These are phyloP conservation scores for Nemopilema nomurai DNA, from an alignment of 30 jellyfish, hydroid and myxozoan species.

Conservation along the genomic window DNA sequence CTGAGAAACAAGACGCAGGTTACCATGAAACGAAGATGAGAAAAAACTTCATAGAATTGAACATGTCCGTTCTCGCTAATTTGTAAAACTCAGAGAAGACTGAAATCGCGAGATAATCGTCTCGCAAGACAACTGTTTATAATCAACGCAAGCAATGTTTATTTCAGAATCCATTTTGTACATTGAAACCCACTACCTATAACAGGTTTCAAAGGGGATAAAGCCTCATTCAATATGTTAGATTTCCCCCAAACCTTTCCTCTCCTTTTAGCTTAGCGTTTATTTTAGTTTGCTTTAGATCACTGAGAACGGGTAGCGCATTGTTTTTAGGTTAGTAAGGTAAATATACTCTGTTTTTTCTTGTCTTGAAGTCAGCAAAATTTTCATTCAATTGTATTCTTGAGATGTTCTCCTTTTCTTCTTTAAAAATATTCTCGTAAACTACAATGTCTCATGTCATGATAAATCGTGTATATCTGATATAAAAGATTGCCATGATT, in stretches of 20 bases:
- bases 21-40: too few species aligned
- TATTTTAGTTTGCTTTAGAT: background rate
- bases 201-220: slow-evolving; percentile 1
- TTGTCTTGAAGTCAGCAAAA: background rate
- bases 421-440: too few species aligned
- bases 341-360: background rate
- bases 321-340: background rate
- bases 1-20: background rate
- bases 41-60: too few species aligned
- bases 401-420: too few species aligned
- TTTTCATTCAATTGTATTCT: background rate
- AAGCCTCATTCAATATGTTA: background rate
- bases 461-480: background rate
- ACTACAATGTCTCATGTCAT: too few species aligned
- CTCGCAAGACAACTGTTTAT: background rate
- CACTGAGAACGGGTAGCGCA: slow-evolving; percentile 1
- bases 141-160: background rate
- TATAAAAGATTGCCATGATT: background rate
- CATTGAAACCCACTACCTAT: slow-evolving; percentile 5
- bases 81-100: too few species aligned
- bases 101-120: background rate
- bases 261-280: background rate
- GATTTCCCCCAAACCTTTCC: background rate
- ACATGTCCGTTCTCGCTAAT: too few species aligned
- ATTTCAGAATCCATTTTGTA: background rate